A percentile compares a stretch with the other conserved stretches of the same genome.
phyloP scores from a whole-genome alignment of 2,113 vertebrate species.

The Pedionomus torquatus region DNA sequence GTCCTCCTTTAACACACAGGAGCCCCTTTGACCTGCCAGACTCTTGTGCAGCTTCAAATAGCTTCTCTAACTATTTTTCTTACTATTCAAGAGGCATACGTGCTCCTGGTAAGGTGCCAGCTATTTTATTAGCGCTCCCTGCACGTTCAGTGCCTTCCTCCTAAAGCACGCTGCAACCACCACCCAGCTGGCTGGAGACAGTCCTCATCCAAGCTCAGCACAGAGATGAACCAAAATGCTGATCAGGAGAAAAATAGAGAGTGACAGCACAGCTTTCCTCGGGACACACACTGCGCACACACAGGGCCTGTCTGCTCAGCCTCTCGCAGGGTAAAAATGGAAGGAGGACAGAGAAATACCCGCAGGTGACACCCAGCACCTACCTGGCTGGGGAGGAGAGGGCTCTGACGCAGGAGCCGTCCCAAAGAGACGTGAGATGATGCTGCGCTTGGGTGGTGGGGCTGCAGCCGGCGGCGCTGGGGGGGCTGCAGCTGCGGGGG shows the following conservation, averaged over 20 bases:
- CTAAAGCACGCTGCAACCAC: not conserved
- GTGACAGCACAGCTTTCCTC: not conserved
- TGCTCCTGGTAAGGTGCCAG: not conserved
- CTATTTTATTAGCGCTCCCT: not conserved
- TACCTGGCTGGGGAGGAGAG: constrained; percentile 76
- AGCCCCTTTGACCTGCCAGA: not conserved
- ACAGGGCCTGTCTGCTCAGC: not conserved
- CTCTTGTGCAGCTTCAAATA: not conserved
- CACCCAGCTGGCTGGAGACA: not conserved
- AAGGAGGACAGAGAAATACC: not conserved
- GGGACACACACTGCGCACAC: not conserved
- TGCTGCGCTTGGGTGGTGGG: constrained; percentile 79
- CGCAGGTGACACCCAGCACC: not conserved
- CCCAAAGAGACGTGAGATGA: constrained; percentile 92
- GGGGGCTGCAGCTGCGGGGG: not conserved
- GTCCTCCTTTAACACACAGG: not conserved
- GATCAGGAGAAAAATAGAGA: not conserved
- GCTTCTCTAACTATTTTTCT: not conserved
- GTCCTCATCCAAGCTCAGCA: not conserved
- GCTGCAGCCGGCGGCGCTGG: not conserved
- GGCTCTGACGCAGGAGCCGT: constrained; percentile 65
- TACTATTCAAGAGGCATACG: not conserved
- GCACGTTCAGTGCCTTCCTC: not conserved
- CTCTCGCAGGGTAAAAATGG: rapidly evolving
- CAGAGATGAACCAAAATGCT: not conserved